These are phyloP conservation scores for Heliopora coerulea DNA, from an alignment of 92 coral and sea anemone species.

Conservation along the genomic window DNA sequence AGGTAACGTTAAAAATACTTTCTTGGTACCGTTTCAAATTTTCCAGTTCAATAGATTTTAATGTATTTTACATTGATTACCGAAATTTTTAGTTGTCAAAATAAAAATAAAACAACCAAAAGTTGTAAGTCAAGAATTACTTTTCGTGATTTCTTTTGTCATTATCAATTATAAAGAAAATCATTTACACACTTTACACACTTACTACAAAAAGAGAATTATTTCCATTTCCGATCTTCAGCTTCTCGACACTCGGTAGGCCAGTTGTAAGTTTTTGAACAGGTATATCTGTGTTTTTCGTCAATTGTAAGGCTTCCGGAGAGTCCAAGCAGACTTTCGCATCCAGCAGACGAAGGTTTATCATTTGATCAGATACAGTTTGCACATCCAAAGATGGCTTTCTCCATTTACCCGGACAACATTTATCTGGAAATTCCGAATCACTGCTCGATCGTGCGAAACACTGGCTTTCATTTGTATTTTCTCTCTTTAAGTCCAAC, in stretches of 20 bases:
- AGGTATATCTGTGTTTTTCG: too few species aligned
- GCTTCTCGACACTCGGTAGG: not conserved
- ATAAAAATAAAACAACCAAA: too few species aligned
- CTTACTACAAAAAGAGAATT: slow-evolving; percentile 62
- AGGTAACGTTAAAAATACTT: too few species aligned
- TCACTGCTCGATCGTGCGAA: not conserved
- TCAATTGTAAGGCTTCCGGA: not conserved
- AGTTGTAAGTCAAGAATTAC: too few species aligned
- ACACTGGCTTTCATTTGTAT: too few species aligned
- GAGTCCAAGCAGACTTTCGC: slow-evolving; percentile 14
- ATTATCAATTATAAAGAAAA: too few species aligned
- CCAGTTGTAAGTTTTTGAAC: not conserved
- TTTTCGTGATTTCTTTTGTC: too few species aligned
- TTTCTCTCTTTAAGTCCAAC: not conserved
- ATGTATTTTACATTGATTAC: too few species aligned
- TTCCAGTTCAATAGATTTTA: too few species aligned
- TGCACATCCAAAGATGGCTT: not conserved
- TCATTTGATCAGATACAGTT: slow-evolving; percentile 9
- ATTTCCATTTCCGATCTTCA: not conserved
- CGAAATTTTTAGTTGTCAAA: too few species aligned
- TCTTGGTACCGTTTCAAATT: too few species aligned
- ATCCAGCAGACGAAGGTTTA: slow-evolving; percentile 16
- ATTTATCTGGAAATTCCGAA: not conserved
- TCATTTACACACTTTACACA: not conserved
- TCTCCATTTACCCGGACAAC: not conserved